Evolutionary conservation across 2,113 vertebrate genomes (phyloP).

Genomic region (Oreochromis tanganicae): DNA sequence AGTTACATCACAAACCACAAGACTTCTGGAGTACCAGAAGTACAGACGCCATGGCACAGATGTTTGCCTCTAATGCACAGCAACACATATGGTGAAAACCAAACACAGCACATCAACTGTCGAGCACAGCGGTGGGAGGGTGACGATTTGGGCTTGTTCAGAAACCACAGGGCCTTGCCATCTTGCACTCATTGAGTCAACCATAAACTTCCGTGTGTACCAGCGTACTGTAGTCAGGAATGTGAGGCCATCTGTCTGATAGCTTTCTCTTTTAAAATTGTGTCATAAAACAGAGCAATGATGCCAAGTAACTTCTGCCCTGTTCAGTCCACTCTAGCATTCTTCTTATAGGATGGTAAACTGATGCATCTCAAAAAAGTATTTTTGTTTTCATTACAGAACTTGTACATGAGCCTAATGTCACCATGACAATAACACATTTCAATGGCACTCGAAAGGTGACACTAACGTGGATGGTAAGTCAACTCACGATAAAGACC

Average conservation of each 20-base stretch:
- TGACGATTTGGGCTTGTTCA: not conserved
- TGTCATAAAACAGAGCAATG: not conserved
- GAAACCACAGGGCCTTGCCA: not conserved
- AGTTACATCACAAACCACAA: not conserved
- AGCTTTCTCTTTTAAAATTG: not conserved
- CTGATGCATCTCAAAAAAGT: not conserved
- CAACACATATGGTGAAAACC: not conserved
- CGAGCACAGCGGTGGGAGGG: not conserved
- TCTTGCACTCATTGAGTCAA: not conserved
- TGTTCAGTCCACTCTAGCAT: not conserved
- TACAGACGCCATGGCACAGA: not conserved
- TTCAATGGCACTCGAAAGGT: conserved; percentile 31
- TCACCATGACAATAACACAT: not conserved
- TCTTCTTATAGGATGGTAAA: not conserved
- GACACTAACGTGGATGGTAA: conserved; percentile 57
- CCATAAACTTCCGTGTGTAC: not conserved
- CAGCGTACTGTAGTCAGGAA: not conserved
- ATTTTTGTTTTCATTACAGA: conserved; percentile 30
- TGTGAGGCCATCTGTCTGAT: not conserved
- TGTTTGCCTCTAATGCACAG: not conserved
- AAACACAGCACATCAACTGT: not conserved
- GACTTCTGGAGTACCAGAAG: not conserved
- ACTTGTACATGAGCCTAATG: conserved; percentile 32
- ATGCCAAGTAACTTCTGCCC: not conserved
- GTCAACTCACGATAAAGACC: not conserved